phyloP scores from a whole-genome alignment of 2,113 vertebrate genomes.

The Rhea americana region DNA sequence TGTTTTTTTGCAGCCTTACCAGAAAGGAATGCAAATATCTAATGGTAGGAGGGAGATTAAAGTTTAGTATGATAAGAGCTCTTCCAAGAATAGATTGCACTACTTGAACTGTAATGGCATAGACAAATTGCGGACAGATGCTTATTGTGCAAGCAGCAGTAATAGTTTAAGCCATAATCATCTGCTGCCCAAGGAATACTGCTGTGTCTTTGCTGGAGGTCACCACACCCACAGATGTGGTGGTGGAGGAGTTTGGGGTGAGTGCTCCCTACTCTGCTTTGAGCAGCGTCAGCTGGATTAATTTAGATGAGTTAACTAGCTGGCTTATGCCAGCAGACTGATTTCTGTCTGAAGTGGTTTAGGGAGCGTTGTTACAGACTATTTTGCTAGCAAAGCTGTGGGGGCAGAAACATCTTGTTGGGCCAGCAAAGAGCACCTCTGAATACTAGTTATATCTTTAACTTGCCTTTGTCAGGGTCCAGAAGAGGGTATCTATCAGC shows the following conservation, averaged over 20 bases:
- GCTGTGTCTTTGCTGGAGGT: conserved; percentile 6
- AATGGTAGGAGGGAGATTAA: not conserved
- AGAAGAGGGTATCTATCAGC: not conserved
- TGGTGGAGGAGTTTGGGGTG: conserved; percentile 14
- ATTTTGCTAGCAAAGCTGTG: not conserved
- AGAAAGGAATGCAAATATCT: not conserved
- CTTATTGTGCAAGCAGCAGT: not conserved
- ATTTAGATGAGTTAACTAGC: not conserved
- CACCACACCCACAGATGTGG: conserved; percentile 35
- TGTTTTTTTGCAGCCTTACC: not conserved
- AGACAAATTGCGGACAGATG: not conserved
- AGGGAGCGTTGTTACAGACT: not conserved
- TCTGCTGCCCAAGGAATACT: not conserved
- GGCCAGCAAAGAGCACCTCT: not conserved
- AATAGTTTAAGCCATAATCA: not conserved
- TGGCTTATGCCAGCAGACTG: not conserved
- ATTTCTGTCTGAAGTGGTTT: not conserved
- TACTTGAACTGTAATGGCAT: not conserved
- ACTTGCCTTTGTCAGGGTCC: rapidly evolving
- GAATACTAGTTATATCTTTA: not conserved
- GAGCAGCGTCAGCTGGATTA: conserved; percentile 43
- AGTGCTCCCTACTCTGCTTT: not conserved
- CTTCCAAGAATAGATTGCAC: not conserved
- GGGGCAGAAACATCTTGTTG: not conserved
- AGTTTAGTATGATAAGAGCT: not conserved